Base-by-base conservation (phyloP, 2,888 invertebrate genomes). In the Caenorhabditis auriculariae region DNA sequence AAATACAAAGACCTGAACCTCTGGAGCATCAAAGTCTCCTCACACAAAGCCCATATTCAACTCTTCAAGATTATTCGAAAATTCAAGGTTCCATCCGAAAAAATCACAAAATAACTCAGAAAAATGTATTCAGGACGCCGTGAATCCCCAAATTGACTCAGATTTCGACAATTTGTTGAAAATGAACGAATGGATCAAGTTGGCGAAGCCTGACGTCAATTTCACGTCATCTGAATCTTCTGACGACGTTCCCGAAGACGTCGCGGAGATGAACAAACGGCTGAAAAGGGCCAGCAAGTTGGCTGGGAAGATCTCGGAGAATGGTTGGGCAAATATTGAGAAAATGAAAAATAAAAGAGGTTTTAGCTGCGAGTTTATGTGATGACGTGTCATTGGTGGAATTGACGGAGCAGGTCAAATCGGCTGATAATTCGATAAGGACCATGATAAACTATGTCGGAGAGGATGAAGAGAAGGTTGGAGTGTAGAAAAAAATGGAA, bases 1-100 rank as follows among this genome's bases (percentile, higher is more conserved):
- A 87, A 91, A 37, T 98, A 95, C 90, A 91, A 89, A 76, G 95
- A 98, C 79, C 87, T 91, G 15, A 95, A 90, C 77, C 93, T 93
- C 82, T 94, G 91, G 88, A 89, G 93, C 29, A 88, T 96, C 52
- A 91, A 90, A 73, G 89, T 90, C 69, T 89, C 91, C 0, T 82
- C 83, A 21, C 81, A 83, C 58, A 84, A 84, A 64, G 83, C 83
- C 3, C 85, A 85, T 63, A 72, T 80, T 17, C 83, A 83, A 19
- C 68, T 85, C 9, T 83, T 83, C 73, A 83, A 83, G 58, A 80
- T 83, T 56, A 78, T 84, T 41, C 82, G 82, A 62, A 89, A 91
- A 77, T 95, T 89, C 83, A 89, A 90, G 84, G 77, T 77, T 19
- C 4, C 50, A 17, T 26, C 23, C 21, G 21, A 32, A 9, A 32